A percentile compares a stretch with the other conserved stretches of the same genome.
Conservation (phyloP, 2,113 vertebrate genomes). For the Typhlomys cinereus region DNA sequence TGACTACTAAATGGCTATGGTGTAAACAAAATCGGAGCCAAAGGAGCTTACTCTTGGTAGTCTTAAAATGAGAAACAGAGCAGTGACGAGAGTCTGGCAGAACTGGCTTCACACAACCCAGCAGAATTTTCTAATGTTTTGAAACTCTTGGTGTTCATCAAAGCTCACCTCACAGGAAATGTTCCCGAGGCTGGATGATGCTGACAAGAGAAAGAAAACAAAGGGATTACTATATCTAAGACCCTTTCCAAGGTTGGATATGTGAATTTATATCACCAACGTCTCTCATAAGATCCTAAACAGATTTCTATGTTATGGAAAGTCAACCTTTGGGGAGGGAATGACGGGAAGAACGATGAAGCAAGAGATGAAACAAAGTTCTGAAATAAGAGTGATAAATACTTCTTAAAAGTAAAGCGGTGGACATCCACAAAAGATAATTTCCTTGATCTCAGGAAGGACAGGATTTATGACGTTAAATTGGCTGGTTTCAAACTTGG, state of each 20-base stretch:
- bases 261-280: not conserved
- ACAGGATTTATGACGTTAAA: not conserved
- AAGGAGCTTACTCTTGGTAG: not conserved
- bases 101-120: not conserved
- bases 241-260: not conserved
- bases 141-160: slow-evolving; percentile 19
- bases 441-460: not conserved
- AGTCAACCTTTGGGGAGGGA: not conserved
- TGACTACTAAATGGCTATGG: not conserved
- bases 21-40: not conserved
- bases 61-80: slow-evolving; percentile 15
- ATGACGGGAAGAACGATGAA: not conserved
- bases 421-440: not conserved
- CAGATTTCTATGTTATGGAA: not conserved
- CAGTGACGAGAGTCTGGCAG: slow-evolving; percentile 2
- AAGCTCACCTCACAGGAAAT: not conserved
- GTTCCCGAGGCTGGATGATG: not conserved
- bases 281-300: not conserved
- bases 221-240: not conserved
- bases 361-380: not conserved
- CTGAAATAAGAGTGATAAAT: slow-evolving; percentile 19
- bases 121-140: slow-evolving; percentile 27
- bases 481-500: not conserved
- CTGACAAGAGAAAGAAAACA: not conserved
- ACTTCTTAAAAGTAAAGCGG: not conserved